Evolutionary conservation across 2,888 invertebrate species (phyloP).

Genomic region (Ormia ochracea): DNA sequence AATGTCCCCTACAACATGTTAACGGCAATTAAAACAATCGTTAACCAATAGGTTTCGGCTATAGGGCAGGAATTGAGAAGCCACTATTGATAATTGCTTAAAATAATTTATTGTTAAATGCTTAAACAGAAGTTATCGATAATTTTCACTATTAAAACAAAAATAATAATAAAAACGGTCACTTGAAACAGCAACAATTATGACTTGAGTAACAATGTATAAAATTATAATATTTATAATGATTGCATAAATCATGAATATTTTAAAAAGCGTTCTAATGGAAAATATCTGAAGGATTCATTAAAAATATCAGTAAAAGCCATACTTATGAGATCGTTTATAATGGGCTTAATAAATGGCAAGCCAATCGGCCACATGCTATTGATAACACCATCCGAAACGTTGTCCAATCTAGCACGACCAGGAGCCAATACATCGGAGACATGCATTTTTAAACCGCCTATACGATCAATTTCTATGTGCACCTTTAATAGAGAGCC

Average conservation of each 20-base stretch:
- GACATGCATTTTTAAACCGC: slow-evolving; percentile 87
- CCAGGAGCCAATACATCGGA: slow-evolving; percentile 82
- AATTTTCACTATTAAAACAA: background rate
- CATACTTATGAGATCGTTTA: slow-evolving; percentile 89
- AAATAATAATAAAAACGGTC: slow-evolving; percentile 47
- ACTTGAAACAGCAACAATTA: slow-evolving; percentile 50
- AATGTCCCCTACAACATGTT: no score
- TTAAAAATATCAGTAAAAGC: slow-evolving; percentile 91
- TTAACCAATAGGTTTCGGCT: no score
- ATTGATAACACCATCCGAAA: slow-evolving; percentile 87
- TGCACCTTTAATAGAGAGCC: slow-evolving; percentile 80
- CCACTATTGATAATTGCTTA: no score
- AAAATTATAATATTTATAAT: background rate
- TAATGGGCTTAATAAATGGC: slow-evolving; percentile 84
- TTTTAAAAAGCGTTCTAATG: slow-evolving; percentile 81
- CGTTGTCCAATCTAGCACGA: slow-evolving; percentile 80
- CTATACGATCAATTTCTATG: slow-evolving; percentile 85
- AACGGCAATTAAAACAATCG: no score
- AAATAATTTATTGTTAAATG: slow-evolving; percentile 15
- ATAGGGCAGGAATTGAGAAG: no score
- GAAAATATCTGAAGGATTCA: slow-evolving; percentile 85
- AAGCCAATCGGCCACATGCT: slow-evolving; percentile 89
- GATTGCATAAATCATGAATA: slow-evolving; percentile 33
- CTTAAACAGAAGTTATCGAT: background rate
- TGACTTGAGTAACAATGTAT: slow-evolving; percentile 50